A percentile compares a stretch with the other conserved stretches of the same genome.
phyloP scores from a whole-genome alignment of 2,797 vertebrate genomes.

The Otolemur crassicaudatus region DNA sequence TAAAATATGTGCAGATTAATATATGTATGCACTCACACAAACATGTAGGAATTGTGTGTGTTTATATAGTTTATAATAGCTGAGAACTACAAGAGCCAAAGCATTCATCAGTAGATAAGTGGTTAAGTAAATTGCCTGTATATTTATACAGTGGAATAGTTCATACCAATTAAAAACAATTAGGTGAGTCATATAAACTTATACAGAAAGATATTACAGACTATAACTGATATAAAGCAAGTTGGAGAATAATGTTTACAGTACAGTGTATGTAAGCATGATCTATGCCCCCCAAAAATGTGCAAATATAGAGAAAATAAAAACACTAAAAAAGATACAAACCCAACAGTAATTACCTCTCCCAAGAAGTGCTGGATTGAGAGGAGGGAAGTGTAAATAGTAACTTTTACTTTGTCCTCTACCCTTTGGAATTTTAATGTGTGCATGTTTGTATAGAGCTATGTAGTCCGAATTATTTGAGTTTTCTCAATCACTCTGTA shows the following conservation, averaged over 20 bases:
- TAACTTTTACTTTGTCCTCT: slow-evolving; percentile 49
- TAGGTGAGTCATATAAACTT: background rate
- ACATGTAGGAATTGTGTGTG: background rate
- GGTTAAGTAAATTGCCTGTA: slow-evolving; percentile 27
- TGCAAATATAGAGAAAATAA: background rate
- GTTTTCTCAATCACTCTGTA: slow-evolving; percentile 12
- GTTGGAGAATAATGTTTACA: slow-evolving; percentile 37
- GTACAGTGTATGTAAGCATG: background rate
- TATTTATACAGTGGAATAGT: slow-evolving; percentile 25
- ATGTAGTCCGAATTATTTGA: slow-evolving; percentile 34
- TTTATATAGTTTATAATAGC: slow-evolving; percentile 2
- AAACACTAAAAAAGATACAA: background rate
- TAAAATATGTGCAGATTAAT: background rate
- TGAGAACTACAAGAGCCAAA: slow-evolving; percentile 36
- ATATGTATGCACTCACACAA: background rate
- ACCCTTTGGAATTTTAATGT: slow-evolving; percentile 15
- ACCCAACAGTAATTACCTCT: background rate
- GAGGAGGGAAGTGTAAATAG: background rate
- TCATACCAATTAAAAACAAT: slow-evolving; percentile 40
- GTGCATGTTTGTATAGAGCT: background rate
- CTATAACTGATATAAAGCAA: slow-evolving; percentile 41
- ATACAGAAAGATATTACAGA: slow-evolving; percentile 9
- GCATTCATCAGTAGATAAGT: slow-evolving; percentile 29
- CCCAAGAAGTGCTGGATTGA: background rate
- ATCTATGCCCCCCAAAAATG: background rate